Percentiles rank a stretch among this genome's conserved stretches.
phyloP scores from a whole-genome alignment of 2,888 invertebrate species.

The Drosophila formosana region DNA sequence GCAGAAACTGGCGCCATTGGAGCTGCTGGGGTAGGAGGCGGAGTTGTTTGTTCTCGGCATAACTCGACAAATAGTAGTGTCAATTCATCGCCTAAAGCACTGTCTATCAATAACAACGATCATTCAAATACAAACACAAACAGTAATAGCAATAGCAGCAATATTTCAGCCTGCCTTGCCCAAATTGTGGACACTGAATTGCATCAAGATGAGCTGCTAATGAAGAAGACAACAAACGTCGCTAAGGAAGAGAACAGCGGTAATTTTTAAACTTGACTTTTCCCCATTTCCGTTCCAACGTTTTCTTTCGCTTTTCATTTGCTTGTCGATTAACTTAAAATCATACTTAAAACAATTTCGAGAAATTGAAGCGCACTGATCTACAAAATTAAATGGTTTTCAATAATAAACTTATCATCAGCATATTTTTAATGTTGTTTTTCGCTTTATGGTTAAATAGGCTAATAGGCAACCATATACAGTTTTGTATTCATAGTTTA shows the following conservation, averaged over 20 bases:
- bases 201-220: conserved; percentile 55
- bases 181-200: conserved; percentile 61
- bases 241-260: conserved; percentile 79
- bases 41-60: conserved; percentile 30
- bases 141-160: conserved; percentile 61
- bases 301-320: no score
- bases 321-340: no score
- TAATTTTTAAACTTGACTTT: conserved; percentile 23
- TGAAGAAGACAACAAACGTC: conserved; percentile 56
- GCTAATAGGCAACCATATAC: no score
- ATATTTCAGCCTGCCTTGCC: conserved; percentile 44
- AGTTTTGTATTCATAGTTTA: no score
- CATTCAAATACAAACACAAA: conserved; percentile 54
- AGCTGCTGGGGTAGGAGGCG: background rate
- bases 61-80: conserved; percentile 41
- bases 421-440: no score
- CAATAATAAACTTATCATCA: no score
- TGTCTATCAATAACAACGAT: conserved; percentile 36
- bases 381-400: no score
- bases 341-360: no score
- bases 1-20: background rate
- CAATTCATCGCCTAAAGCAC: conserved; percentile 50
- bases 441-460: no score
- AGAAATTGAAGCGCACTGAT: no score
- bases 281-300: no score